Evolutionary conservation across 2,797 vertebrate genomes (phyloP), one percentile per base, ranked within the genome.

Genomic region (Perodicticus potto): DNA sequence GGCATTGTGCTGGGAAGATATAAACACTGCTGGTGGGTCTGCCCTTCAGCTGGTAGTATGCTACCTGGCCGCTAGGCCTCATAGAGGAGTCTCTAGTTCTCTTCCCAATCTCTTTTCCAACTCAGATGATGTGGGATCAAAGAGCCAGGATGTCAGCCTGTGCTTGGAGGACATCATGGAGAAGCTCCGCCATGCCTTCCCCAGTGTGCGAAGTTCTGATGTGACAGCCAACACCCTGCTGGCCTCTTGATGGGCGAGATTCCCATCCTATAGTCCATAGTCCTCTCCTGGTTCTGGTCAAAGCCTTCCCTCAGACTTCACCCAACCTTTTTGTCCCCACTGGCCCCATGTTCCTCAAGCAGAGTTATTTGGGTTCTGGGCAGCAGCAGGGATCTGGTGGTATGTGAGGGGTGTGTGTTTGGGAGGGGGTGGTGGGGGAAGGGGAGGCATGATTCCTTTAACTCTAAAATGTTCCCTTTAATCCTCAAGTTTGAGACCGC

Each of bases 141-240:
- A 99, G 93, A 98, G 98, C 93, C 99, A 99, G 93, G 99, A 99
- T 82, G 99, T 99, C 25, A 99, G 99, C 88, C 95, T 99, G 97
- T 99, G 99, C 98, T 99, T 99, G 91, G 99, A 99, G 97, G 99
- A 99, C 96, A 99, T 99, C 93, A 99, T 99, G 97, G 99, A 99
- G 98, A 99, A 99, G 98, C 99, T 99, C 98, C 99, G 99, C 95
- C 99, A 99, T 69, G 99, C 99, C 98, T 99, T 99, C 98, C 99
- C 99, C 81, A 98, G n/a, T 94, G 98, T 98, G 77, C 97, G 93
- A 98, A 98, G 98, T 98, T 98, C 97, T 92, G 96, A 97, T 93
- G 93, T 94, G 96, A 97, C 98, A 94, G 95, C 97, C 37, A 97
- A 86, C 84, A 96, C 97, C 19, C 97, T 98, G 80, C 86, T 97